These are phyloP conservation scores for Coptodon bakossiorum DNA, from an alignment of 2,113 vertebrate genomes.

Conservation along the genomic window DNA sequence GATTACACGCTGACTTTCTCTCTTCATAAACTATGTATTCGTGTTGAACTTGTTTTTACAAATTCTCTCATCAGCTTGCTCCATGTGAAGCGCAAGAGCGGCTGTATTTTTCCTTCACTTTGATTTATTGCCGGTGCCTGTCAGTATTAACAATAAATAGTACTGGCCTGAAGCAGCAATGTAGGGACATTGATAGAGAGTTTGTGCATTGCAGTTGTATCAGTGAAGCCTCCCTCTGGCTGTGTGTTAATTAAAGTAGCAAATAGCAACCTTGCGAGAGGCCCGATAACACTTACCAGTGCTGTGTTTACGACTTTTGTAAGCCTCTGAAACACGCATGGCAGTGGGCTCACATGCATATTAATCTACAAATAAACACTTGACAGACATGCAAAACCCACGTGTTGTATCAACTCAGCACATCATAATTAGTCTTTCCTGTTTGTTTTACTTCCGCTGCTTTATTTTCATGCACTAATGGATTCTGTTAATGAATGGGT, in stretches of 20 bases:
- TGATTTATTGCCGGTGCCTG: conserved; percentile 23
- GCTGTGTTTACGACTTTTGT: conserved; percentile 17
- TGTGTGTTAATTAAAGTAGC: conserved; percentile 48
- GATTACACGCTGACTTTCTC: not conserved
- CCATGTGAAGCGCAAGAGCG: not conserved
- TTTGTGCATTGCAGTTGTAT: conserved; percentile 15
- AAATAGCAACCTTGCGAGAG: conserved; percentile 32
- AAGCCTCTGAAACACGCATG: not conserved
- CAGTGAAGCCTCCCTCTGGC: conserved; percentile 47
- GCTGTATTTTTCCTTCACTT: not conserved
- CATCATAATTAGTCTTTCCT: conserved; percentile 25
- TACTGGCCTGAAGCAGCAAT: conserved; percentile 1
- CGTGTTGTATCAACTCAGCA: not conserved
- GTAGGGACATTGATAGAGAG: conserved; percentile 20
- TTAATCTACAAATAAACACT: not conserved
- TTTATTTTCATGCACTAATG: conserved; percentile 44
- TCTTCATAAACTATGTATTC: not conserved
- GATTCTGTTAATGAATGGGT: conserved; percentile 43
- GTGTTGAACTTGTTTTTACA: not conserved
- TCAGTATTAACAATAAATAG: not conserved
- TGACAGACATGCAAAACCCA: not conserved
- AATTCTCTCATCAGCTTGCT: not conserved
- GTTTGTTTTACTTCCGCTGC: conserved; percentile 22
- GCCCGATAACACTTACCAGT: conserved; percentile 22
- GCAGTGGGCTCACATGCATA: not conserved